Conservation (phyloP, 2,797 vertebrate species). For the Myotis vivesi region DNA sequence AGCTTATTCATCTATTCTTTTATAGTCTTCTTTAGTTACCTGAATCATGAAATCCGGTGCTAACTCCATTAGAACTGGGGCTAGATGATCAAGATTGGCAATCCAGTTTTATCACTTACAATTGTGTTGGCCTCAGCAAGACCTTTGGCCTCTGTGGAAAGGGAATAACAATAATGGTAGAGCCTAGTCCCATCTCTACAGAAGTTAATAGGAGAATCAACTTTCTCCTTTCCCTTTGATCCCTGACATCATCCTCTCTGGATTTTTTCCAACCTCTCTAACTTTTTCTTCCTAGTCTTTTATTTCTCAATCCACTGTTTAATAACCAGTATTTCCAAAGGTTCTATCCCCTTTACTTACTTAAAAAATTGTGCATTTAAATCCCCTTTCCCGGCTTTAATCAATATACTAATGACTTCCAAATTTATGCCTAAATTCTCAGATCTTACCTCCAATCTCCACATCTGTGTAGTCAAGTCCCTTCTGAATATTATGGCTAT, state of each 20-base stretch:
- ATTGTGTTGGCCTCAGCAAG: neutral
- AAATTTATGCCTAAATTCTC: neutral
- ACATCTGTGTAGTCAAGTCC: neutral
- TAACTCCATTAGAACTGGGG: conserved; percentile 10
- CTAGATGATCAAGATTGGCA: neutral
- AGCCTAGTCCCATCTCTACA: neutral
- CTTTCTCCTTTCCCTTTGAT: neutral
- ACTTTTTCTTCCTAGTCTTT: neutral
- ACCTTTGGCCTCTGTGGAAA: neutral
- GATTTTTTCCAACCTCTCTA: neutral
- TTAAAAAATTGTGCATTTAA: neutral
- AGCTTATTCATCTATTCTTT: conserved; percentile 64
- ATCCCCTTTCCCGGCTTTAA: neutral
- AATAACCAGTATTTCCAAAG: neutral
- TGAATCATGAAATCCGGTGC: conserved; percentile 32
- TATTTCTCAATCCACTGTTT: neutral
- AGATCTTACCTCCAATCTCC: neutral
- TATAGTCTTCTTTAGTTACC: conserved; percentile 56
- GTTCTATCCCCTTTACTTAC: neutral
- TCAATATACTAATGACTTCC: neutral
- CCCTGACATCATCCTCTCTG: neutral
- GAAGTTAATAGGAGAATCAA: neutral
- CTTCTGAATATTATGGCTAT: neutral
- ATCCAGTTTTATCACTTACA: neutral
- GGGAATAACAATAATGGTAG: neutral